Evolutionary conservation across 2,113 vertebrate species (phyloP), one percentile per base, ranked within the genome.

Genomic region (Varanus salvator): DNA sequence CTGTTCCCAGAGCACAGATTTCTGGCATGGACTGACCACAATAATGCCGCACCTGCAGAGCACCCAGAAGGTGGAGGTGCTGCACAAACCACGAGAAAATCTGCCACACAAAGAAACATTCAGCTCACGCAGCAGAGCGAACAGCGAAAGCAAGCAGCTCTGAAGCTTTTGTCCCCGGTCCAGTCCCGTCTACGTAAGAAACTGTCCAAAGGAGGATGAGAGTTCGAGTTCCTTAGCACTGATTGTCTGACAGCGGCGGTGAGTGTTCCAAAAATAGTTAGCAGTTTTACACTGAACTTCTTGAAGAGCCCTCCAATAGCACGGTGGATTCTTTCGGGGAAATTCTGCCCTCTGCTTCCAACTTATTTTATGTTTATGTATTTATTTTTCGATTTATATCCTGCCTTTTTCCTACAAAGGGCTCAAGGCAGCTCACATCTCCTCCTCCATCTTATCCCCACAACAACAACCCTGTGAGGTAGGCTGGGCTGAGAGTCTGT

Each of bases 221-320:
- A 60, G 75, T 52, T 57, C 83, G 38, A 72, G 31, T 87, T 93
- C 95, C 91, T 89, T 89, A 86, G 91, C 84, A 72, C 2, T 60
- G 66, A 91, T 87, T 91, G 76, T 44, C 92, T 77, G 95, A 96
- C 84, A 96, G 93, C 93, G 96, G 92, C 95, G 90, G 94, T 25
- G 92, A 96, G 85, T 92, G 95, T 90, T 95, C 97, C 97, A 97
- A 97, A 98, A 98, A 98, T 92, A 98, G 97, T 99, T 98, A 99
- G 98, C 98, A 98, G 98, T 97, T 97, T 91, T 96, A 95, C 86
- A 76, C 80, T 85, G 92, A 94, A 66, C 31, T 87, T 91, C 6
- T 66, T 34, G 44, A n/a, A n/a, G 64, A 85, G 66, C 57, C 88
- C 50, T 86, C 86, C 77, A 75, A 85, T 94, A 87, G 86, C 3